Evolutionary conservation across 2,888 invertebrate genomes (phyloP), one percentile per base, ranked within the genome.

Genomic region (Formica aserva): DNA sequence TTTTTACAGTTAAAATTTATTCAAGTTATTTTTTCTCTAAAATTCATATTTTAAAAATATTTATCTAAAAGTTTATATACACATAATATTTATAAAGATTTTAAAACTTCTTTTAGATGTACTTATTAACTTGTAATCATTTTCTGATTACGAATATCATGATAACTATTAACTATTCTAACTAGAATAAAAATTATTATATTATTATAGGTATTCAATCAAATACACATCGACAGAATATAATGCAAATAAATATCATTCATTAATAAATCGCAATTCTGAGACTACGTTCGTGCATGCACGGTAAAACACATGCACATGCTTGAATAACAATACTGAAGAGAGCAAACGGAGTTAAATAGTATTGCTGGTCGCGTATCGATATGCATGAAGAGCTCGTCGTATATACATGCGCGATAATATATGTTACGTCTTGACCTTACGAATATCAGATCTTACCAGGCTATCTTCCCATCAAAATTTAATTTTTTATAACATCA

Each of bases 341-440:
- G 29, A 77, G 38, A 29, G 0, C n/a, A 66, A 38, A 52, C 8
- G 0, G 5, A 76, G 8, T 52, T 38, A 65, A 55, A 9, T 55
- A 65, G 26, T 38, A 32, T 3, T 5, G n/a, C 13, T 66, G n/a
- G 11, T 55, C 52, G 26, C 11, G 8, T 52, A 55, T 45, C 52
- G 62, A 26, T 29, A 66, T 9, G 18, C 35, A 38, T 32, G 38
- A 18, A 57, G 18, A 38, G 29, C 32, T 75, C 22, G 38, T 72
- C 5, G 15, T 38, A 75, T 9, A 52, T 75, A n/a, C 35, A 26
- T 72, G 62, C 60, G 13, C 38, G 81, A 62, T 55, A 62, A 69
- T 65, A 55, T 52, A 65, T 41, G 35, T 75, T 69, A 78, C 29
- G 26, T 77, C 77, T 85, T 83, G 83, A 82, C 72, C 83, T 83